Evolutionary conservation across 2,113 vertebrate genomes (phyloP), one percentile per base, ranked within the genome.

Genomic region (Petaurus breviceps): DNA sequence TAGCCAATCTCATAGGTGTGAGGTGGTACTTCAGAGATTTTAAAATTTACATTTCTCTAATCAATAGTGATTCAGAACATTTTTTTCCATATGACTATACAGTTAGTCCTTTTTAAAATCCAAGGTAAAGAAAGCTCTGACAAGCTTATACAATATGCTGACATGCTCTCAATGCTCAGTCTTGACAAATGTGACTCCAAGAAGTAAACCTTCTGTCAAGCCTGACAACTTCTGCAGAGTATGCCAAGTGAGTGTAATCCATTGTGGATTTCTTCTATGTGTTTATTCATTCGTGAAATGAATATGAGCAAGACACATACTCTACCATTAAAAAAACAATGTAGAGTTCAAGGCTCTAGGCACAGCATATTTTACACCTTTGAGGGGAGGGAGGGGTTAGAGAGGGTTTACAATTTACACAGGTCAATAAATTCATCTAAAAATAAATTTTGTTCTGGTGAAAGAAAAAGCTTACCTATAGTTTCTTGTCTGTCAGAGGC

Each of bases 291-390:
- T 84, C 5, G 22, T 84, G 37, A n/a, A 84, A 43, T 43, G 43
- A 84, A 84, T 22, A 84, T 43, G 37, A 84, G 19, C 19, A 84
- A 84, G 14, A 31, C 31, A 77, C 61, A 53, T 37, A 46, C 19
- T 55, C 52, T 53, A 16, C 55, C 77, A 54, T 25, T 91, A 91
- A 95, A 52, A 47, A 93, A 55, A 51, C 24, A 26, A 93, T 90
- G 95, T 94, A 51, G 68, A 91, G 95, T 91, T 96, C 96, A 94
- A 94, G 97, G 95, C 91, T 43, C 90, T 89, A 94, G 43, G 22
- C 55, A 37, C 23, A 68, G n/a, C 54, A 47, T 53, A 90, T 26
- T 23, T n/a, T 12, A 8, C 57, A 90, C 90, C 92, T 28, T 57
- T 57, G 24, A 1, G 25, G 28, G 57, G 31, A 9, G 2, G 24